Conservation (phyloP, 2,797 vertebrate genomes). For the Myiotriccus ornatus region DNA sequence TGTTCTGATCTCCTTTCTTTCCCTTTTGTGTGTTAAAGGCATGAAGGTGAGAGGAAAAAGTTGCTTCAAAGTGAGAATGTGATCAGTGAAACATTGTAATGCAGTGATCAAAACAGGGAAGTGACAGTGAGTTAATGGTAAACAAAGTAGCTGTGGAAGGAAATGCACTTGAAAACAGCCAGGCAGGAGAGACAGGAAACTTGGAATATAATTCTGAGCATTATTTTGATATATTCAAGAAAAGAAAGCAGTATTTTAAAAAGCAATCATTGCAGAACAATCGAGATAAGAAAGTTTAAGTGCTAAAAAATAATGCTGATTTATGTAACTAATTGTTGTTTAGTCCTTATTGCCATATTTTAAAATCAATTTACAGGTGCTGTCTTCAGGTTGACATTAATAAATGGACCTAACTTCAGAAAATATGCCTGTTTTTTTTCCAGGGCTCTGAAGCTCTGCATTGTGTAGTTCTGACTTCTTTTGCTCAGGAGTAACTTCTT, state of each 20-base stretch:
- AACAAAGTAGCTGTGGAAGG: not conserved
- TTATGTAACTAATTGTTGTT: not conserved
- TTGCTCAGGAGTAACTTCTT: not conserved
- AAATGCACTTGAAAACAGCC: not conserved
- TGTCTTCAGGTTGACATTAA: not conserved
- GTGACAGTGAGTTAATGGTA: not conserved
- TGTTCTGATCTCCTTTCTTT: not conserved
- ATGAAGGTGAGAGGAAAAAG: not conserved
- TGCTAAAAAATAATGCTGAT: not conserved
- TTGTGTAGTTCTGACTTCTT: not conserved
- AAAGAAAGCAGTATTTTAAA: not conserved
- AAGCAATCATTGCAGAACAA: not conserved
- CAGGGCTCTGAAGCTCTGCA: not conserved
- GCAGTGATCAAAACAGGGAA: not conserved
- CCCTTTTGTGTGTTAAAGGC: not conserved
- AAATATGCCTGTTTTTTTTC: not conserved
- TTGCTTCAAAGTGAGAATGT: not conserved
- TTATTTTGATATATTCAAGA: slow-evolving; percentile 6
- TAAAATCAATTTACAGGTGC: not conserved
- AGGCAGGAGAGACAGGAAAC: not conserved
- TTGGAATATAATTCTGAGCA: not conserved
- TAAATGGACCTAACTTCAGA: not conserved
- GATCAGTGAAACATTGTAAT: not conserved
- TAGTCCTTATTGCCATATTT: not conserved
- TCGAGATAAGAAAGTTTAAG: not conserved